phyloP scores from a whole-genome alignment of 2,113 vertebrate genomes.

The Tupaia tana region DNA sequence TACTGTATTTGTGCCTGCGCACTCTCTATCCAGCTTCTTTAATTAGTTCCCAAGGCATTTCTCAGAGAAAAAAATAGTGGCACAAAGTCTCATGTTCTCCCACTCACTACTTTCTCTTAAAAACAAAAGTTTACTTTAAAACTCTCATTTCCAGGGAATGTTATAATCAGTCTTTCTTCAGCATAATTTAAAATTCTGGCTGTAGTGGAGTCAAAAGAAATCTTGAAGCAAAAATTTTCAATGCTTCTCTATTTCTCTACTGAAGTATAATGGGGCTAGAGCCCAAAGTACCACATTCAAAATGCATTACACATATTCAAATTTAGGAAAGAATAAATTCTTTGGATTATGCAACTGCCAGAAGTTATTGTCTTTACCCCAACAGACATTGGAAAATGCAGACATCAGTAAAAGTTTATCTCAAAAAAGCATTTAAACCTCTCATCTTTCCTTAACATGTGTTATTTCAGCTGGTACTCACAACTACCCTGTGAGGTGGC shows the following conservation, averaged over 20 bases:
- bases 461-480: not conserved
- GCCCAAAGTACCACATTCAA: not conserved
- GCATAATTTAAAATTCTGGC: slow-evolving; percentile 19
- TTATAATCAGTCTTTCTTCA: not conserved
- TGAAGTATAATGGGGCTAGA: not conserved
- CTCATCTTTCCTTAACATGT: not conserved
- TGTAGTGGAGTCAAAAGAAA: not conserved
- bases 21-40: not conserved
- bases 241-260: not conserved
- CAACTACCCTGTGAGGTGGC: not conserved
- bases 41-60: slow-evolving; percentile 78
- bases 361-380: not conserved
- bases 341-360: not conserved
- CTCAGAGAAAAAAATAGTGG: slow-evolving; percentile 55
- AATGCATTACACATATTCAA: not conserved
- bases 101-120: slow-evolving; percentile 54
- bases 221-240: not conserved
- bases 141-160: slow-evolving; percentile 30
- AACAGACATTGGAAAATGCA: not conserved
- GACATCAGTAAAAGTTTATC: not conserved
- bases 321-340: not conserved
- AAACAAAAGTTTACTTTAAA: slow-evolving; percentile 72
- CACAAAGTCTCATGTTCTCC: slow-evolving; percentile 68
- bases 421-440: not conserved
- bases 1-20: not conserved